Conservation (phyloP, 2,888 invertebrate genomes). For the Lithophane leautieri region DNA sequence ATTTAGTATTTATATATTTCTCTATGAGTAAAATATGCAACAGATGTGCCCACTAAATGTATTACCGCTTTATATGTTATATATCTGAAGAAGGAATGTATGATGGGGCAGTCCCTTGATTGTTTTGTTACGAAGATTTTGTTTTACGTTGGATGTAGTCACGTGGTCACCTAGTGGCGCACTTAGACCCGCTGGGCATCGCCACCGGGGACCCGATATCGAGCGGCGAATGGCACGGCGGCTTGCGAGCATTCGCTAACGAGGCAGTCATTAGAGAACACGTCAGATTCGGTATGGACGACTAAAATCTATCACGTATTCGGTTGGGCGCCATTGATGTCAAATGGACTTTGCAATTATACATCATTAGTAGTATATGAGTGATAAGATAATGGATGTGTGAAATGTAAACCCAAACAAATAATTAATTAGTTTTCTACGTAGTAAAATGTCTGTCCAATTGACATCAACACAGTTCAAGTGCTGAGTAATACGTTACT, state of each 20-base stretch:
- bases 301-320: constrained; percentile 71
- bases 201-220: constrained; percentile 92
- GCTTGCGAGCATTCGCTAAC: constrained; percentile 88
- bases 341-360: constrained; percentile 68
- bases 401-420: constrained; percentile 55
- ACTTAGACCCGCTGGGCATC: constrained; percentile 98
- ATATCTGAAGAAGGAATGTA: constrained; percentile 45
- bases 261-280: constrained; percentile 89
- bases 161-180: constrained; percentile 97
- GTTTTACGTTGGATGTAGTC: constrained; percentile 91
- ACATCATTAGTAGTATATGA: constrained; percentile 44
- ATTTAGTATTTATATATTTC: constrained; percentile 37
- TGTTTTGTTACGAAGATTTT: constrained; percentile 67
- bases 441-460: constrained; percentile 60
- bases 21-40: constrained; percentile 40
- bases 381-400: constrained; percentile 54
- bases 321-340: constrained; percentile 78
- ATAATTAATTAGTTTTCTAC: constrained; percentile 49
- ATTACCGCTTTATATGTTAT: constrained; percentile 60
- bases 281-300: constrained; percentile 89
- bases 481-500: constrained; percentile 71
- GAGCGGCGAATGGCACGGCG: constrained; percentile 88
- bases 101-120: constrained; percentile 49
- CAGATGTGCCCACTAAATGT: constrained; percentile 40
- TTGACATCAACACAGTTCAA: constrained; percentile 70